Percentiles rank a stretch among this genome's conserved stretches.
Conservation (phyloP, 2,797 vertebrate genomes). For the Kryptolebias ocellatus region DNA sequence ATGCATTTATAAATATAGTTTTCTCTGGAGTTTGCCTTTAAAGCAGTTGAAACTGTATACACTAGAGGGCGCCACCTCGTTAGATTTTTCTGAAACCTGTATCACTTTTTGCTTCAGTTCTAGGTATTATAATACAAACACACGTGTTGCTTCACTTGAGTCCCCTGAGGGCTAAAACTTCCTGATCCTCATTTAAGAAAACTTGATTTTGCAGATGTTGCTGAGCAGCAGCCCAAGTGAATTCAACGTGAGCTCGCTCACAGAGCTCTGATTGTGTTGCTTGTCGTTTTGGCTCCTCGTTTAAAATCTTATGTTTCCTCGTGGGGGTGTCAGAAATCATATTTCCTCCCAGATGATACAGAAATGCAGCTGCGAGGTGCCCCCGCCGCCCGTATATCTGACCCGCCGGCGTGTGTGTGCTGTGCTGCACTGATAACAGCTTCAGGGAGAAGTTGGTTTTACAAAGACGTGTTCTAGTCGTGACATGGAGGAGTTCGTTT, state of each 20-base stretch:
- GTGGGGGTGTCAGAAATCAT: constrained; percentile 57
- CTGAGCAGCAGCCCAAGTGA: constrained; percentile 54
- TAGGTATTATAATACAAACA: constrained; percentile 39
- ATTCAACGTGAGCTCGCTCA: constrained; percentile 61
- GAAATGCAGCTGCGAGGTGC: constrained; percentile 68
- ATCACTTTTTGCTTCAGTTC: constrained; percentile 4
- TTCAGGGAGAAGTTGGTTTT: not conserved
- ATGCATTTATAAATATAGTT: too few relatives aligned
- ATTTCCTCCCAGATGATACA: constrained; percentile 47
- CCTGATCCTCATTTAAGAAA: constrained; percentile 50
- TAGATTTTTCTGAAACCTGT: not conserved
- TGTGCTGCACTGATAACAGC: not conserved
- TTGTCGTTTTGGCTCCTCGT: constrained; percentile 76
- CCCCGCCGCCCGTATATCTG: constrained; percentile 27
- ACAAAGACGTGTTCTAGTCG: not conserved
- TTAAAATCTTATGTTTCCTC: constrained; percentile 75
- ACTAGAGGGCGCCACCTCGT: constrained; percentile 59
- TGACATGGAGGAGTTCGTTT: not conserved
- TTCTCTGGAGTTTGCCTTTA: too few relatives aligned
- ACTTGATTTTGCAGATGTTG: constrained; percentile 73
- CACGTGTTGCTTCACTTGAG: constrained; percentile 45
- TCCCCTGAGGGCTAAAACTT: constrained; percentile 28
- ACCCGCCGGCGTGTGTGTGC: constrained; percentile 1
- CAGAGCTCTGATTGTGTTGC: constrained; percentile 76
- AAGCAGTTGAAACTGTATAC: constrained; percentile 14